phyloP scores from a whole-genome alignment of 2,113 vertebrate genomes.

The Catharus fuscescens region DNA sequence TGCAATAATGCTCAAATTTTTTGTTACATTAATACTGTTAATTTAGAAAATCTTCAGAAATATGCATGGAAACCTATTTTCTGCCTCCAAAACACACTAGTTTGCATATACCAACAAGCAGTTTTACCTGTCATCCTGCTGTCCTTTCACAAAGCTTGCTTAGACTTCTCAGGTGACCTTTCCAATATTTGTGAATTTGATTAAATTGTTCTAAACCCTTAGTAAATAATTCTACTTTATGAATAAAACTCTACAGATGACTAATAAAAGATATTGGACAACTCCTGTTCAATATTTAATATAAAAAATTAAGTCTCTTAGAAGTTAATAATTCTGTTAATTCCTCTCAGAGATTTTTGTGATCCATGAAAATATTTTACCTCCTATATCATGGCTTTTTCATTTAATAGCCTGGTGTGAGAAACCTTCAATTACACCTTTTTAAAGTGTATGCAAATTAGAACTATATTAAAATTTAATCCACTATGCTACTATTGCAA shows the following conservation, averaged over 20 bases:
- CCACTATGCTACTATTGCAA: neutral
- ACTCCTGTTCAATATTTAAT: neutral
- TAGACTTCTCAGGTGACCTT: neutral
- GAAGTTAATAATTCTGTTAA: neutral
- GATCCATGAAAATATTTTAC: neutral
- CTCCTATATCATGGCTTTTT: neutral
- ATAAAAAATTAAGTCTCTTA: neutral
- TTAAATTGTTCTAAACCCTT: neutral
- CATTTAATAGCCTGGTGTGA: neutral
- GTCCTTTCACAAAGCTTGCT: neutral
- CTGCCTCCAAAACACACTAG: neutral
- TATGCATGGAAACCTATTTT: neutral
- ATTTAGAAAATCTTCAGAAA: neutral
- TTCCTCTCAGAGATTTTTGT: neutral
- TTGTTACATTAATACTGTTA: neutral
- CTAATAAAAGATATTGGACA: neutral
- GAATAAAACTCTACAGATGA: neutral
- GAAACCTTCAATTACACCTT: neutral
- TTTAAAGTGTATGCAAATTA: neutral
- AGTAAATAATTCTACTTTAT: neutral
- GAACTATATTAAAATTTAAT: neutral
- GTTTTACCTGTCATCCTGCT: neutral
- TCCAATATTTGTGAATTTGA: neutral
- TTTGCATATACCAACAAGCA: neutral
- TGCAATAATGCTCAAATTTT: neutral